Conservation (phyloP, 2,113 vertebrate genomes). For the Scytalopus superciliaris region DNA sequence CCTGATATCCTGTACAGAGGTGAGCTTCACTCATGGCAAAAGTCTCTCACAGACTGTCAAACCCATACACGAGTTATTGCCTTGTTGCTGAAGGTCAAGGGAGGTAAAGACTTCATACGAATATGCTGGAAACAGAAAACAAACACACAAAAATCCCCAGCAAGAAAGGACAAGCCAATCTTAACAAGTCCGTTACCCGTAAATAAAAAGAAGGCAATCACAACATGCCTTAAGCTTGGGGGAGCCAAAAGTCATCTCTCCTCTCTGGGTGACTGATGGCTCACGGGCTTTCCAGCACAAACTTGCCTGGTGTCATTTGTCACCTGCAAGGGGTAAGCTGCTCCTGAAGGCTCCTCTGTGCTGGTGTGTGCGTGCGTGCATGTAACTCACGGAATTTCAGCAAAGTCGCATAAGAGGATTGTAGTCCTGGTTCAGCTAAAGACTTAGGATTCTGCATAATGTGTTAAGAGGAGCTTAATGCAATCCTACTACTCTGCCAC, state of each 20-base stretch:
- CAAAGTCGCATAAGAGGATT: constrained; percentile 67
- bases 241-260: constrained; percentile 9
- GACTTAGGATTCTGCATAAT: constrained; percentile 58
- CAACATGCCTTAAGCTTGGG: not conserved
- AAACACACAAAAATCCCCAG: constrained; percentile 34
- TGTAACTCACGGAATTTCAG: constrained; percentile 52
- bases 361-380: constrained; percentile 49
- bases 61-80: not conserved
- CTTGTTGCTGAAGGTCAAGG: constrained; percentile 11
- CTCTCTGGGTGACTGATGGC: constrained; percentile 12
- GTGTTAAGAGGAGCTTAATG: constrained; percentile 62
- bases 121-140: constrained; percentile 13
- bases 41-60: not conserved
- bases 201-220: constrained; percentile 48
- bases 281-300: constrained; percentile 11
- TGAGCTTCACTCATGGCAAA: not conserved
- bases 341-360: constrained; percentile 58
- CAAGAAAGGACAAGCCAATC: constrained; percentile 60
- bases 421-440: constrained; percentile 48
- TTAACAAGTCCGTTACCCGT: constrained; percentile 20
- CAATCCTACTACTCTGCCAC: constrained; percentile 57
- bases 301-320: constrained; percentile 35
- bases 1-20: not conserved
- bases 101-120: constrained; percentile 35
- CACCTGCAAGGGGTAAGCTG: constrained; percentile 12